Conservation (phyloP, 2,797 vertebrate species). For the Lutjanus argentimaculatus region DNA sequence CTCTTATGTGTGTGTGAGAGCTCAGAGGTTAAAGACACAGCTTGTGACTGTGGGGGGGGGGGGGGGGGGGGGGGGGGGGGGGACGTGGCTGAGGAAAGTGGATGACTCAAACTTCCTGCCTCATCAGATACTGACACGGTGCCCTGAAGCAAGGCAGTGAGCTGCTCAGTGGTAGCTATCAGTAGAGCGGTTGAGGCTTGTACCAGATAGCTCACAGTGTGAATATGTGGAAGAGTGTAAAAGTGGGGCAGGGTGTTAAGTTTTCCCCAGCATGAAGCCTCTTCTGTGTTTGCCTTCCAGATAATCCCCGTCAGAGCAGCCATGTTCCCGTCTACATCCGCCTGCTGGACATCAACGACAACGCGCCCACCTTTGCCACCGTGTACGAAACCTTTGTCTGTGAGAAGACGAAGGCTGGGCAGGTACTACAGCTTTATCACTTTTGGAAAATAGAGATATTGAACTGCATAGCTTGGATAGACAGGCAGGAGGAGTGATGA, state of each 20-base stretch:
- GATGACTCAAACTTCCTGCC: not conserved
- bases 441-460: not conserved
- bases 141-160: constrained; percentile 8
- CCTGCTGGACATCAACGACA: constrained; percentile 96
- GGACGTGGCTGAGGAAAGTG: not conserved
- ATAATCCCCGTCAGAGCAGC: constrained; percentile 93
- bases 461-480: not conserved
- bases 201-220: not conserved
- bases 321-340: constrained; percentile 91
- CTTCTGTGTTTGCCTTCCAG: constrained; percentile 75
- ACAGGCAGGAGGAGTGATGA: not conserved
- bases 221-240: not conserved
- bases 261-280: not conserved
- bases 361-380: constrained; percentile 92
- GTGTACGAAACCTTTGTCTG: constrained; percentile 95
- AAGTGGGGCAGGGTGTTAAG: not conserved
- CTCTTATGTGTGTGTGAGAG: not conserved
- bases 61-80: too few species aligned
- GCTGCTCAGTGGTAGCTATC: not conserved
- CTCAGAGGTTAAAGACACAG: constrained; percentile 11
- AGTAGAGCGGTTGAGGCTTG: not conserved
- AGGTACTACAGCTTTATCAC: constrained; percentile 83
- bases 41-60: too few species aligned
- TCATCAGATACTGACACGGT: not conserved
- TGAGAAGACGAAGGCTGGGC: constrained; percentile 93